Conservation (phyloP, 2,888 invertebrate genomes). For the Aspidiotus destructor region DNA sequence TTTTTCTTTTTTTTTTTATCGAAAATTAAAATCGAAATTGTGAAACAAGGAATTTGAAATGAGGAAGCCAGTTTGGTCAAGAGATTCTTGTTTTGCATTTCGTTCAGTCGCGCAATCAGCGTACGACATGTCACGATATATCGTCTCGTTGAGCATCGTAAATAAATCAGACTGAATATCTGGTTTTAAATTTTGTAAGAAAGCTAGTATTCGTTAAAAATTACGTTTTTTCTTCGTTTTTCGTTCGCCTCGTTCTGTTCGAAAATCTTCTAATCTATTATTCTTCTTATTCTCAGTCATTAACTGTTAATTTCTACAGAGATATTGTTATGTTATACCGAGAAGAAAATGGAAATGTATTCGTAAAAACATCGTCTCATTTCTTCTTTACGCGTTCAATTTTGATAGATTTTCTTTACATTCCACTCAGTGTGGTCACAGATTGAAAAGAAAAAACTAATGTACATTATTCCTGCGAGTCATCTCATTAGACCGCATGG, state of each 20-base stretch:
- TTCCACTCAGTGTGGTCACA: no score
- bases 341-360: no score
- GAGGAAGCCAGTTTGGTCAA: conserved; percentile 29
- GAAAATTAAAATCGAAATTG: conserved; percentile 32
- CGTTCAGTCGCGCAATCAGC: conserved; percentile 31
- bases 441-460: no score
- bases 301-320: no score
- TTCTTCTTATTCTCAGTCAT: conserved; percentile 1
- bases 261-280: not conserved
- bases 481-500: no score
- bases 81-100: conserved; percentile 29
- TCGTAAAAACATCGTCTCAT: no score
- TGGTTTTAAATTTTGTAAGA: conserved; percentile 30
- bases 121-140: conserved; percentile 32
- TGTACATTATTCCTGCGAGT: no score
- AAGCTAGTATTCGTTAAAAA: conserved; percentile 28
- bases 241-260: not conserved
- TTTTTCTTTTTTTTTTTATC: conserved; percentile 11
- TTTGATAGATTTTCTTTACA: no score
- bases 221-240: conserved; percentile 10
- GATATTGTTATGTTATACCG: no score
- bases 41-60: conserved; percentile 27
- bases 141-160: conserved; percentile 28
- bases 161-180: conserved; percentile 31
- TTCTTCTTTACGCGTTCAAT: no score